phyloP scores from a whole-genome alignment of 1,140 invertebrate species.

The Drosophila sturtevanti region DNA sequence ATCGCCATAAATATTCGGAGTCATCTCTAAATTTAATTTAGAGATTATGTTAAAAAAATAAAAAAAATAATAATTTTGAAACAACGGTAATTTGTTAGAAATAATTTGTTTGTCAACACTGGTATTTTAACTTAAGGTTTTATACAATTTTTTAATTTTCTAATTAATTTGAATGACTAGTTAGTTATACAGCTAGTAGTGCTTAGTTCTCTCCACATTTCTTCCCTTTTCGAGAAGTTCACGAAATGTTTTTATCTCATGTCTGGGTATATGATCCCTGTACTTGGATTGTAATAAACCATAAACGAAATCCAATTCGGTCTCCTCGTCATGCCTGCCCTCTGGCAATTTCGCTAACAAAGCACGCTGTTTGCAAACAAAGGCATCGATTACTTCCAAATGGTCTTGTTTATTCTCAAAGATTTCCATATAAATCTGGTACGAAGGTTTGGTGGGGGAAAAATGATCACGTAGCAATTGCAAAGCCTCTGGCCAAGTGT shows the following conservation, averaged over 20 bases:
- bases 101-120: no score
- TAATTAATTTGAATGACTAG: no score
- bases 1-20: no score
- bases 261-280: constrained; percentile 63
- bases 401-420: constrained; percentile 60
- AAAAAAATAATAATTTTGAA: no score
- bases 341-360: constrained; percentile 72
- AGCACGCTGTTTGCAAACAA: constrained; percentile 73
- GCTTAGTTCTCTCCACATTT: constrained; percentile 49
- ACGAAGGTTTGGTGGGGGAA: constrained; percentile 73
- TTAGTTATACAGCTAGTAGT: constrained; percentile 10
- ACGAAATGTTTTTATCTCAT: constrained; percentile 65
- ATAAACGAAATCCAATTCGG: constrained; percentile 74
- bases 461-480: constrained; percentile 69
- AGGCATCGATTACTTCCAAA: constrained; percentile 61
- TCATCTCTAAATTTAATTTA: no score
- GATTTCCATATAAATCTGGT: constrained; percentile 74
- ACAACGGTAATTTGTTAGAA: no score
- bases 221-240: constrained; percentile 70
- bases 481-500: constrained; percentile 66
- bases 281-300: constrained; percentile 68
- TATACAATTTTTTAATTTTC: no score
- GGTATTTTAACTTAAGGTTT: no score
- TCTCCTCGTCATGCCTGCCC: constrained; percentile 72
- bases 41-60: no score